These are phyloP conservation scores for Chironomus tentans DNA, from an alignment of 2,888 invertebrate species.

Conservation along the genomic window DNA sequence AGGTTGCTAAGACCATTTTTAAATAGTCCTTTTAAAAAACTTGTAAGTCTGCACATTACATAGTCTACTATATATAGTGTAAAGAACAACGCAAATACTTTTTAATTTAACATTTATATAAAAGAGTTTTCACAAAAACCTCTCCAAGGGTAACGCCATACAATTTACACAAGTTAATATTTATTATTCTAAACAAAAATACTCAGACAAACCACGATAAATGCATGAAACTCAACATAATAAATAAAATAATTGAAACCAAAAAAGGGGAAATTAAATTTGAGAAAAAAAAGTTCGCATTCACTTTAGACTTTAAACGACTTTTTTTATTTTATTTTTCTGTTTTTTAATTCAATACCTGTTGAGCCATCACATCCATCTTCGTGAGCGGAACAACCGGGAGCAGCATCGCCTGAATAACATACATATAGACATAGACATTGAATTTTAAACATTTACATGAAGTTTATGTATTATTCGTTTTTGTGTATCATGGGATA, in stretches of 20 bases:
- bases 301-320: background rate
- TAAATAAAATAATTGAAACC: background rate
- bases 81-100: no score
- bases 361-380: constrained; percentile 90
- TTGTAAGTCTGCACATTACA: no score
- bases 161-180: background rate
- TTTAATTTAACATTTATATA: no score
- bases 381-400: constrained; percentile 78
- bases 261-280: no score
- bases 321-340: background rate
- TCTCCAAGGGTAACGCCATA: background rate
- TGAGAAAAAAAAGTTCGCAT: background rate
- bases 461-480: background rate
- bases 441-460: no score
- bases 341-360: constrained; percentile 48
- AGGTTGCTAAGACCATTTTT: no score
- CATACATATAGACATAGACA: background rate
- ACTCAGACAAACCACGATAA: background rate
- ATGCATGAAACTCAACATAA: background rate
- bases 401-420: constrained; percentile 61
- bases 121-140: no score
- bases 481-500: background rate
- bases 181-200: background rate
- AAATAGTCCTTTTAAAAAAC: no score
- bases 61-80: no score